Evolutionary conservation across 2,113 vertebrate species (phyloP), one percentile per base, ranked within the genome.

Genomic region (Leptobrachium ailaonicum): DNA sequence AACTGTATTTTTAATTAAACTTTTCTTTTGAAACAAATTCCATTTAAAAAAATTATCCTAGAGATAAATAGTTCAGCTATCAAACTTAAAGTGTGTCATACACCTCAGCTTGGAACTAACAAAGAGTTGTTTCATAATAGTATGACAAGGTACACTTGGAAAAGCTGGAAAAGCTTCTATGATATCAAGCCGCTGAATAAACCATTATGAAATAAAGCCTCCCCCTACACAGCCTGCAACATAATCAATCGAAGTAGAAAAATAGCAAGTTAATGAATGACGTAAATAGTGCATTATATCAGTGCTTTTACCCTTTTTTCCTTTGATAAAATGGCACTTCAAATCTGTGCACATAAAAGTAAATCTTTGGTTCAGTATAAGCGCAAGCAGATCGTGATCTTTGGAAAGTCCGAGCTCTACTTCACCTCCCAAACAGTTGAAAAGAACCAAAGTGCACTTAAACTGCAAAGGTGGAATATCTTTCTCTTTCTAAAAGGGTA

Each of bases 181-280:
- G 14, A 47, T 80, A 69, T 68, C 71, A 62, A 75, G 42, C 68
- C 14, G 45, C 64, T 68, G 56, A 60, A 66, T 44, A 80, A 80
- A 74, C 63, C 78, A 74, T 80, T 68, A 80, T 43, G 68, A 67
- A 68, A 74, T 80, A 80, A 78, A 69, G 73, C 78, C 66, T 73
- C 41, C 77, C 43, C 77, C 69, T 68, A 79, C 77, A 66, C 70
- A 72, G 50, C 45, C 58, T 42, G 69, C 32, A 64, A 72, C 45
- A 62, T 78, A 71, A 78, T 78, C 67, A 78, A 58, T 76, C 44
- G 62, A n/a, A 44, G 60, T 41, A 14, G 71, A 80, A 74, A n/a
- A 60, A 56, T 67, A 58, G 70, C 63, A 62, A 80, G 70, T 41
- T 73, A 67, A 80, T 80, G 63, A 73, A 80, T 67, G 78, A 80